Conservation (phyloP, 2,888 invertebrate genomes). For the Macropis europaea region DNA sequence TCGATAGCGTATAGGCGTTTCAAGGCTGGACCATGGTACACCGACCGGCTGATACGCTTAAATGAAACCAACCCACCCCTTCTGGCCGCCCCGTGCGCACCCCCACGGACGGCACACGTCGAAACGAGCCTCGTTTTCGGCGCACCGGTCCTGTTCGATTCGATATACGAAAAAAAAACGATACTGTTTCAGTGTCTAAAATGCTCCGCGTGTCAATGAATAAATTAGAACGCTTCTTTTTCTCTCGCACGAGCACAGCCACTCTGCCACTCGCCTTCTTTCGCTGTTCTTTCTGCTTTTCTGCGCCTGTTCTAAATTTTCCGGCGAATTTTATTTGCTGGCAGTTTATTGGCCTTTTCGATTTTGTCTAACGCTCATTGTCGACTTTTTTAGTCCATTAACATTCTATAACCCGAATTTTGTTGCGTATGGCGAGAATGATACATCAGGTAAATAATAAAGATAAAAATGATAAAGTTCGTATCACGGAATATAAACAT, state of each 20-base stretch:
- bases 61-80: slow-evolving; percentile 52
- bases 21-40: slow-evolving; percentile 3
- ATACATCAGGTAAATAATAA: too few relatives aligned
- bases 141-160: slow-evolving; percentile 23
- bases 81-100: not conserved
- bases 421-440: too few relatives aligned
- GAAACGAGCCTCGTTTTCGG: slow-evolving; percentile 23
- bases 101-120: not conserved
- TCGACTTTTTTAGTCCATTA: too few relatives aligned
- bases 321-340: too few relatives aligned
- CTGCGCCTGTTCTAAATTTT: too few relatives aligned
- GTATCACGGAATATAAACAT: too few relatives aligned
- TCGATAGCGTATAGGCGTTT: slow-evolving; percentile 49
- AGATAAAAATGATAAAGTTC: too few relatives aligned
- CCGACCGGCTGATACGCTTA: slow-evolving; percentile 46
- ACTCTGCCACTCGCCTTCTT: not conserved
- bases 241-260: not conserved
- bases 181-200: slow-evolving; percentile 63
- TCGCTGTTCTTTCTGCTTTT: not conserved
- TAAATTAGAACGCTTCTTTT: slow-evolving; percentile 60
- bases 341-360: too few relatives aligned
- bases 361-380: too few relatives aligned
- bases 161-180: slow-evolving; percentile 56
- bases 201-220: slow-evolving; percentile 62
- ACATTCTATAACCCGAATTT: too few relatives aligned